These are phyloP conservation scores for Pseudochaenichthys georgianus DNA, from an alignment of 2,797 vertebrate genomes.

Conservation along the genomic window DNA sequence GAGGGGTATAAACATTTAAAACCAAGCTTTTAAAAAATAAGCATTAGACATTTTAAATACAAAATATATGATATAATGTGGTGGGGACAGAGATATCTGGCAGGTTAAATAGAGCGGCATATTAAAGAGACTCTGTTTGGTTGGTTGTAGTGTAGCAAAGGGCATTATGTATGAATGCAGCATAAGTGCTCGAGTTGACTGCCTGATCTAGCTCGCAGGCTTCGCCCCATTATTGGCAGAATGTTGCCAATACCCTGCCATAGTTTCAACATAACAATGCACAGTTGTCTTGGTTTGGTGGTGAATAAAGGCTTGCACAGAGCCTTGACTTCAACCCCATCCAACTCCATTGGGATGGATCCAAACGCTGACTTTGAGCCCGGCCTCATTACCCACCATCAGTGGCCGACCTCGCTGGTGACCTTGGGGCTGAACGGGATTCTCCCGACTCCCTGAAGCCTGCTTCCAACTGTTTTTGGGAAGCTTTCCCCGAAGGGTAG, in stretches of 20 bases:
- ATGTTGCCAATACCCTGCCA: background rate
- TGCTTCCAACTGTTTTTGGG: slow-evolving; percentile 1
- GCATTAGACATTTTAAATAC: too few species aligned
- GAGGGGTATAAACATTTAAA: too few species aligned
- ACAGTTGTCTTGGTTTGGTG: background rate
- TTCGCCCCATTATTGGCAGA: rapidly evolving
- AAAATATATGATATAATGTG: too few species aligned
- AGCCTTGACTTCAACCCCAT: background rate
- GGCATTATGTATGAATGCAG: too few species aligned
- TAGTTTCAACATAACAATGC: background rate
- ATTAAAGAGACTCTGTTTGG: too few species aligned
- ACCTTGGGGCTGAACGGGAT: background rate
- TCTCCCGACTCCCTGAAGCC: slow-evolving; percentile 3
- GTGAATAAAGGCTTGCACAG: background rate
- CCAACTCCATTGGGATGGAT: slow-evolving; percentile 4
- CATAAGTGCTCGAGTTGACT: too few species aligned
- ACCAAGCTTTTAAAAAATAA: too few species aligned
- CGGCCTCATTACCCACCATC: slow-evolving; percentile 16
- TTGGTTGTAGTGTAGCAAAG: too few species aligned
- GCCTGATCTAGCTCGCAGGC: too few species aligned
- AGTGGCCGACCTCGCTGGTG: background rate
- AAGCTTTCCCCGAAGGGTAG: slow-evolving; percentile 2
- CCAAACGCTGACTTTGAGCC: background rate
- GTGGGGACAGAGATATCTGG: too few species aligned
- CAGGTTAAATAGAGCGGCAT: too few species aligned